These are phyloP conservation scores for Spondyliosoma cantharus DNA, from an alignment of 2,797 vertebrate species.

Conservation along the genomic window DNA sequence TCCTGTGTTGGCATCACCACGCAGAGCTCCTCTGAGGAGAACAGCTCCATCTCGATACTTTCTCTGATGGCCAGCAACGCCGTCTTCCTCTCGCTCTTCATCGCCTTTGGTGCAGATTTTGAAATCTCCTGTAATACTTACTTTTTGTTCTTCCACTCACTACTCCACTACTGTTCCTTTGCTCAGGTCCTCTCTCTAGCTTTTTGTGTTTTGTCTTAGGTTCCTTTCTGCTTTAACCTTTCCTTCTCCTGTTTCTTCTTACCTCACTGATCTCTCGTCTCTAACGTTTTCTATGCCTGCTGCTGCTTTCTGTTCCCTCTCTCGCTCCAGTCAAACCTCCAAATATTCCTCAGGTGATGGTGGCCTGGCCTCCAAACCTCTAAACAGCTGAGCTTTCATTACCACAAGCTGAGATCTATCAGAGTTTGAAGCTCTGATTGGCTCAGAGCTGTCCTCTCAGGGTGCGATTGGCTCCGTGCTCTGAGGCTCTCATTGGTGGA, in stretches of 20 bases:
- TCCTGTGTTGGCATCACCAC: slow-evolving; percentile 1
- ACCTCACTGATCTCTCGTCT: background rate
- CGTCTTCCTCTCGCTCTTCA: slow-evolving; percentile 52
- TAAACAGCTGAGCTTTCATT: slow-evolving; percentile 54
- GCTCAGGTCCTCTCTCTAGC: background rate
- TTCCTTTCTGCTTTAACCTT: background rate
- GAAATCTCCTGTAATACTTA: background rate
- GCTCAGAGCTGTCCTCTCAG: slow-evolving; percentile 9
- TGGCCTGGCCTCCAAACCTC: slow-evolving; percentile 30
- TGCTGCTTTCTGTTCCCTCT: background rate
- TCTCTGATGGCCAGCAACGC: slow-evolving; percentile 54
- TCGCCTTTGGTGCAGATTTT: slow-evolving; percentile 14
- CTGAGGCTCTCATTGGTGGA: slow-evolving; percentile 45
- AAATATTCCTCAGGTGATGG: background rate
- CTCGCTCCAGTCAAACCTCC: background rate
- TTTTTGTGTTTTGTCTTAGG: background rate
- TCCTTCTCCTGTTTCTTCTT: background rate
- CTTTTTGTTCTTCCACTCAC: background rate
- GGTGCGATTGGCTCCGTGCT: slow-evolving; percentile 44
- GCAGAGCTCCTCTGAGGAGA: slow-evolving; percentile 59
- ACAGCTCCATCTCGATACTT: slow-evolving; percentile 77
- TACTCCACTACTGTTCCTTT: background rate
- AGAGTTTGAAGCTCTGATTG: slow-evolving; percentile 51
- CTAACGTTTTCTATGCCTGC: background rate
- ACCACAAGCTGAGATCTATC: slow-evolving; percentile 68